Conservation (phyloP, 37 sponge, comb jelly and placozoan species). For the Theonella swinhoei region DNA sequence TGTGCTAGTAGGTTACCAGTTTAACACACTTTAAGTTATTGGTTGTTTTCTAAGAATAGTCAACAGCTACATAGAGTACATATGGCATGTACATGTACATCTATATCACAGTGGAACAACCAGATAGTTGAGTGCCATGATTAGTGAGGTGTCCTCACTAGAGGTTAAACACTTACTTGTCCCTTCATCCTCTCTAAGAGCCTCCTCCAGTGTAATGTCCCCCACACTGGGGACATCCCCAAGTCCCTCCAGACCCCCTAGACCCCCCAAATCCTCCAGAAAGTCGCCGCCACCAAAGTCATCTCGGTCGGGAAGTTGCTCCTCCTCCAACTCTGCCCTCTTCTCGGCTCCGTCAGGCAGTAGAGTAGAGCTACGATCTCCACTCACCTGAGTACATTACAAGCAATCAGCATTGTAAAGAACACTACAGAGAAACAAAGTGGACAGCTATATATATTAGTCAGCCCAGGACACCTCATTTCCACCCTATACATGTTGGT, state of each 20-base stretch:
- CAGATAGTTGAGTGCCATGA: not conserved
- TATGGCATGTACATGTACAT: not conserved
- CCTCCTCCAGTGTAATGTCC: slow-evolving; percentile 15
- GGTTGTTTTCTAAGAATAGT: too few species aligned
- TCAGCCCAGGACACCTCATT: too few species aligned
- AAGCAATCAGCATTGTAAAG: too few species aligned
- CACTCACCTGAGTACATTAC: not conserved
- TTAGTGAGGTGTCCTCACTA: too few species aligned
- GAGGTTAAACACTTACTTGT: too few species aligned
- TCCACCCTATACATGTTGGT: too few species aligned
- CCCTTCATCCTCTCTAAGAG: not conserved
- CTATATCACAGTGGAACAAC: not conserved
- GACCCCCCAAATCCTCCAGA: slow-evolving; percentile 12
- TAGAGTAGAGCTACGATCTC: not conserved
- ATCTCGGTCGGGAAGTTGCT: not conserved
- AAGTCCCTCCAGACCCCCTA: slow-evolving; percentile 37
- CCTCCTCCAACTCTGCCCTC: not conserved
- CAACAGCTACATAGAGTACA: too few species aligned
- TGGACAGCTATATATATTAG: too few species aligned
- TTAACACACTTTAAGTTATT: too few species aligned
- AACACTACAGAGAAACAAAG: too few species aligned
- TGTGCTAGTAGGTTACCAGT: too few species aligned
- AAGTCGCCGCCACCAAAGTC: slow-evolving; percentile 37
- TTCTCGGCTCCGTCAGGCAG: not conserved
- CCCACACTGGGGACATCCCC: slow-evolving; percentile 25